A percentile compares a stretch with the other conserved stretches of the same genome.
Evolutionary conservation across 2,797 vertebrate species (phyloP).

Genomic region (Sciaenops ocellatus): DNA sequence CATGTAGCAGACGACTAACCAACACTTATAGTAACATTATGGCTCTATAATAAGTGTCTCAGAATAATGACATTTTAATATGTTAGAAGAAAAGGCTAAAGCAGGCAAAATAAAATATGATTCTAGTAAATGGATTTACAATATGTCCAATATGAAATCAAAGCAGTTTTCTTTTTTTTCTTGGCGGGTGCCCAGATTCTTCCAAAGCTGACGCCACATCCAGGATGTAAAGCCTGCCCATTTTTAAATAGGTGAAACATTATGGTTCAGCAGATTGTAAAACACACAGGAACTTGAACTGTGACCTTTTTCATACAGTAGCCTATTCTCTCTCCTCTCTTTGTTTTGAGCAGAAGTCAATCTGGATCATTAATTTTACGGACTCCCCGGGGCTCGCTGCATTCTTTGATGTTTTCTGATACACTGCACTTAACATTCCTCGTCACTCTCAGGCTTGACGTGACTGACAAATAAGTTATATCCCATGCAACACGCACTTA

Average conservation of each 20-base stretch:
- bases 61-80: not conserved
- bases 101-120: slow-evolving; percentile 2
- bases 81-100: not conserved
- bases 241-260: slow-evolving; percentile 76
- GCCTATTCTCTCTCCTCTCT: slow-evolving; percentile 73
- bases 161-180: slow-evolving; percentile 39
- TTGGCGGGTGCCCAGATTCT: slow-evolving; percentile 55
- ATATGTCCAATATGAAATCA: slow-evolving; percentile 53
- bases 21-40: too few relatives aligned
- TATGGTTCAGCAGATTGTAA: slow-evolving; percentile 75
- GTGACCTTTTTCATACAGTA: slow-evolving; percentile 74
- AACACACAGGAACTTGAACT: slow-evolving; percentile 75
- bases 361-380: slow-evolving; percentile 82
- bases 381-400: slow-evolving; percentile 58
- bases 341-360: slow-evolving; percentile 71
- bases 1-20: too few relatives aligned
- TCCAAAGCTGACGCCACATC: slow-evolving; percentile 46
- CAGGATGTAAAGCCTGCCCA: slow-evolving; percentile 56
- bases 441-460: slow-evolving; percentile 60
- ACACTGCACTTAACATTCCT: slow-evolving; percentile 81
- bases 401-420: slow-evolving; percentile 80
- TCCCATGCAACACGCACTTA: slow-evolving; percentile 61
- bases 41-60: not conserved
- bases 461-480: slow-evolving; percentile 66
- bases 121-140: slow-evolving; percentile 43